Conservation (phyloP, 1,140 invertebrate species). For the Zaprionus nigranus region DNA sequence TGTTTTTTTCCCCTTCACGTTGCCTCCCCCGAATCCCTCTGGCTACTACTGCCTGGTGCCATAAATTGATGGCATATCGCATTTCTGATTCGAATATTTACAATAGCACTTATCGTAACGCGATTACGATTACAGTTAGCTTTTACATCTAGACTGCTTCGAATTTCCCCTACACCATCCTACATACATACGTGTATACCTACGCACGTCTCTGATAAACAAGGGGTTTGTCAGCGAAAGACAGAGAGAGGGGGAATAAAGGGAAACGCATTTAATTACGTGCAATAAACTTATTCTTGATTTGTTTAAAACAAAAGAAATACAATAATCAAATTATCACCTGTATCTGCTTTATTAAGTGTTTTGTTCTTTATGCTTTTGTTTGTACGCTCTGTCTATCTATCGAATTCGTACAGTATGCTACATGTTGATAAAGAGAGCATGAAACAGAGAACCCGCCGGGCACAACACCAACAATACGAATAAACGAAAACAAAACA, state of each 20-base stretch:
- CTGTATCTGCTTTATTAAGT: conserved; percentile 12
- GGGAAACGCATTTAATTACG: conserved; percentile 15
- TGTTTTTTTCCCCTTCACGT: neutral
- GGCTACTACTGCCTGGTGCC: neutral
- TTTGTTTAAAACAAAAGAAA: conserved; percentile 33
- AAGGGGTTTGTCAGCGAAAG: conserved; percentile 6
- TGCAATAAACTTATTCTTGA: conserved; percentile 14
- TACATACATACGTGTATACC: conserved; percentile 6
- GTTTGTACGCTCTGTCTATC: conserved; percentile 6
- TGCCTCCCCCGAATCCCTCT: neutral
- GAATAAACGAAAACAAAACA: conserved; percentile 24
- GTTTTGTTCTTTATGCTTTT: conserved; percentile 9
- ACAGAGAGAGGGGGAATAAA: neutral
- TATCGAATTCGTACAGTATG: conserved; percentile 43
- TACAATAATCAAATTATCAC: conserved; percentile 20
- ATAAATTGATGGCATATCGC: conserved; percentile 36
- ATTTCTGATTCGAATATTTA: conserved; percentile 36
- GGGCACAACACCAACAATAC: too few species aligned
- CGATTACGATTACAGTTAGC: conserved; percentile 40
- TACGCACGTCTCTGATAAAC: conserved; percentile 6
- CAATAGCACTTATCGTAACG: conserved; percentile 34
- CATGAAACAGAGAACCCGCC: neutral
- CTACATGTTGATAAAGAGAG: neutral
- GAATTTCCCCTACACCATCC: neutral
- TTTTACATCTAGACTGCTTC: conserved; percentile 11